phyloP scores from a whole-genome alignment of 1,140 invertebrate species.

The Chironomus striatipennis region DNA sequence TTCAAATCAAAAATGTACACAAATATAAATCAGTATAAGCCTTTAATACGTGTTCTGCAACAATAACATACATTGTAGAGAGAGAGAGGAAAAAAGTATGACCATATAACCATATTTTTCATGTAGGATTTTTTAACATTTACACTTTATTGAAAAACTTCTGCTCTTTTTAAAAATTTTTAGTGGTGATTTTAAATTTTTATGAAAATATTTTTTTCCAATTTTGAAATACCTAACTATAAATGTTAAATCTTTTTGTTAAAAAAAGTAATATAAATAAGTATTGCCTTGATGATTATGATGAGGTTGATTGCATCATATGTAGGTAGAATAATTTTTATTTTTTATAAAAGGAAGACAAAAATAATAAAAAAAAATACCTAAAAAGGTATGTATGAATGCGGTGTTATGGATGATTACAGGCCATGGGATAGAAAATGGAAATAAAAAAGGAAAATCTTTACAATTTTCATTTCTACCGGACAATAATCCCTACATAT shows the following conservation, averaged over 20 bases:
- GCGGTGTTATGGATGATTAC: not conserved
- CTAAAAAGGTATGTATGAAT: not conserved
- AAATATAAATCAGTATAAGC: constrained; percentile 18
- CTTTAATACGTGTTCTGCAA: not conserved
- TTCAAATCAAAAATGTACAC: constrained; percentile 15
- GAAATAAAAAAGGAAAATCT: not conserved
- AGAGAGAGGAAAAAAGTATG: not conserved
- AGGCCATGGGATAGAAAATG: not conserved
- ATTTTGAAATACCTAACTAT: too few relatives aligned
- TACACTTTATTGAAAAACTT: not conserved
- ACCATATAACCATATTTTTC: not conserved
- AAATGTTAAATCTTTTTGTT: too few relatives aligned
- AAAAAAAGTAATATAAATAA: too few relatives aligned
- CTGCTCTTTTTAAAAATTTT: not conserved
- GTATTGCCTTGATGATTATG: too few relatives aligned
- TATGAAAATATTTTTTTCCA: too few relatives aligned
- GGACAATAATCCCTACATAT: not conserved
- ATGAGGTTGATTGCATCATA: too few relatives aligned
- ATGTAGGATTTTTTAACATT: not conserved
- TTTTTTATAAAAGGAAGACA: not conserved
- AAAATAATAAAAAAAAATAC: constrained; percentile 6
- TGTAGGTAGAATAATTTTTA: too few relatives aligned
- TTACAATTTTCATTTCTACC: not conserved
- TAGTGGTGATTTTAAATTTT: too few relatives aligned
- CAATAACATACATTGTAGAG: not conserved